Base-by-base conservation (phyloP, 2,797 vertebrate genomes). In the Amphiprion clarkii region DNA sequence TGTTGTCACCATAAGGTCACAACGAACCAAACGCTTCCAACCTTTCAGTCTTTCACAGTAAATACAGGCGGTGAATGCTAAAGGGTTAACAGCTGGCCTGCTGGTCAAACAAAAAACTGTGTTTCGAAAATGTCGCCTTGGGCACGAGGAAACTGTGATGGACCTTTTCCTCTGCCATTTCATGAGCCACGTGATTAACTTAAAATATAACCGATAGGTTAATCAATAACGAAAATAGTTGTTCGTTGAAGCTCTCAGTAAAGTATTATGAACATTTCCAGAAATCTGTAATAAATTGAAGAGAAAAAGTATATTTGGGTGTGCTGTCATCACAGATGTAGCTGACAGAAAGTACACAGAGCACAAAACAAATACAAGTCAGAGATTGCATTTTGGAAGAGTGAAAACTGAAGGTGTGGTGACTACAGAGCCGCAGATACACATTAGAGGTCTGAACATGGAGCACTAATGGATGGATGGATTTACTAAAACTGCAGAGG, bases 401-500 rank as follows among this genome's bases (percentile, higher is more conserved):
- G 51, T 19, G n/a, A 51, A 23, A 51, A 23, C 56, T 33, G 11
- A 23, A 29, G 44, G 10, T 67, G 27, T 4, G 12, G 56, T 25
- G 39, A 23, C 8, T 6, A 12, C 33, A 57, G 40, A 63, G 44
- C 4, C 16, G 16, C 1, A 51, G 31, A n/a, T 21, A 10, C 19
- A 36, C 42, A 31, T 55, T 10, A 56, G 27, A 0, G 23, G 31
- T 60, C 33, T 60, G 55, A 23, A 55, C 49, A 19, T 3, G 13
- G n/a, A 25, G 49, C 74, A 57, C 44, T 70, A 70, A 69, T 66
- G 49, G 65, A 46, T 17, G 33, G 33, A 10, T 36, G 9, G 33
- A 36, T 8, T 36, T 9, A 21, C 36, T 68, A 31, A 17, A 71
- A 49, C 29, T 48, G 23, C 14, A 27, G 40, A 67, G 3, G 36